These are phyloP conservation scores for Sesamia inferens DNA, from an alignment of 2,888 invertebrate species.

Conservation along the genomic window DNA sequence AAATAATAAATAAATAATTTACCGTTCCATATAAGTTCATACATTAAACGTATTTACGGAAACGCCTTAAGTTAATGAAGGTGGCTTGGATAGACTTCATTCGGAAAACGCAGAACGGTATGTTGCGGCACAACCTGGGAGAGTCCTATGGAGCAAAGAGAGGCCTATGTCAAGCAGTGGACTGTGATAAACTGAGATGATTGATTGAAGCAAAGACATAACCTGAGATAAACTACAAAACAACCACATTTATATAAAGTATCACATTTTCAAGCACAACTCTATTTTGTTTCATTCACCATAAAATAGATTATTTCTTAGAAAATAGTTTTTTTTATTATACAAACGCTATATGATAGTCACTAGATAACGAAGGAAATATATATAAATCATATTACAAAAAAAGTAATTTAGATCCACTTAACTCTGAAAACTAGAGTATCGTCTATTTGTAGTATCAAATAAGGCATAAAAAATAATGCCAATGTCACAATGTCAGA, in stretches of 20 bases:
- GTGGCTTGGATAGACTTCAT: no score
- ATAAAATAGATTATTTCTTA: not conserved
- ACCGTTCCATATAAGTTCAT: no score
- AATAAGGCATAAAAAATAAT: conserved; percentile 58
- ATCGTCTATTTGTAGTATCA: conserved; percentile 37
- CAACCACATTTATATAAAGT: not conserved
- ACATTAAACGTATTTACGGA: no score
- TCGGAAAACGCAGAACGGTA: no score
- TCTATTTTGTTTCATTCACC: not conserved
- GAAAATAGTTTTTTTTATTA: conserved; percentile 12
- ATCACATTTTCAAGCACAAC: conserved; percentile 1
- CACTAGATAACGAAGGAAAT: not conserved
- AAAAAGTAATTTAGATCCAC: conserved; percentile 4
- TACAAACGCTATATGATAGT: not conserved
- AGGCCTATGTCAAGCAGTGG: no score
- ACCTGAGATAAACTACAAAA: not conserved
- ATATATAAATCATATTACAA: conserved; percentile 7
- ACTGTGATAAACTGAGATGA: no score
- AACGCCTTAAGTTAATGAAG: not conserved
- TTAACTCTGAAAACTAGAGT: conserved; percentile 6
- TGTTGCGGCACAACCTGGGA: no score
- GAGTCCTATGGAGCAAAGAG: no score
- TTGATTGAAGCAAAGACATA: not conserved
- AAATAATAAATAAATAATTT: no score
- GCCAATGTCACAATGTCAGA: conserved; percentile 56